Base-by-base conservation (phyloP, 2,797 vertebrate genomes). In the Hoplostethus atlanticus region DNA sequence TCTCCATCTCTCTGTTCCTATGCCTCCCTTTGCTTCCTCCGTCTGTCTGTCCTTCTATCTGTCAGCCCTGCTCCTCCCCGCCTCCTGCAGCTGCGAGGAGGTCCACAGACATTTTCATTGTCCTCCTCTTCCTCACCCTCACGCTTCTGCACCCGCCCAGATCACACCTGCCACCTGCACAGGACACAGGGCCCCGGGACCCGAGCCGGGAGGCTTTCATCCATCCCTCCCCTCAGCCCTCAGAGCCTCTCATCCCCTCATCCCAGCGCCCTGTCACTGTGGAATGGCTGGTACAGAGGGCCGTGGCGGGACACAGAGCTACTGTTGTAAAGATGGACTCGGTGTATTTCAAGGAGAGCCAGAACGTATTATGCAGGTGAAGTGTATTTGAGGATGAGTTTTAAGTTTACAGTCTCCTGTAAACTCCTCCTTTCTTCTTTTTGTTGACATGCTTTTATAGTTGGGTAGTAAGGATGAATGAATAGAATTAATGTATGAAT, bases 131-230 rank as follows among this genome's bases (percentile, higher is more conserved):
- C 77, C 85, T 91, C 73, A 47, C 83, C 87, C 84, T 87, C 83
- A 80, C 89, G 87, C 87, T 80, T 88, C 91, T 80, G 83, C 88
- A 85, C 86, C 88, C 91, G 76, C 87, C 88, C 81, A 64, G 87
- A 92, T 93, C 92, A 89, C 94, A 94, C 93, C 94, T 94, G 94
- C 92, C 93, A 94, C 93, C 94, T 94, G 94, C 86, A 69, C 80
- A 64, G 84, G 87, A 86, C 84, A 56, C 81, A 66, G 75, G 77
- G 80, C 76, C 66, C 59, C 52, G 77, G 78, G 84, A 80, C 73
- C 82, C 72, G 52, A 78, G 77, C 74, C 6, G 38, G 60, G 0
- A 61, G 60, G 76, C 88, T 91, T 91, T 93, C 89, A 92, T 91
- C 91, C 79, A 61, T 76, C 76, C 86, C 70, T 86, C 84, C 65